Base-by-base conservation (phyloP, 2,113 vertebrate species). In the Vicugna pacos region DNA sequence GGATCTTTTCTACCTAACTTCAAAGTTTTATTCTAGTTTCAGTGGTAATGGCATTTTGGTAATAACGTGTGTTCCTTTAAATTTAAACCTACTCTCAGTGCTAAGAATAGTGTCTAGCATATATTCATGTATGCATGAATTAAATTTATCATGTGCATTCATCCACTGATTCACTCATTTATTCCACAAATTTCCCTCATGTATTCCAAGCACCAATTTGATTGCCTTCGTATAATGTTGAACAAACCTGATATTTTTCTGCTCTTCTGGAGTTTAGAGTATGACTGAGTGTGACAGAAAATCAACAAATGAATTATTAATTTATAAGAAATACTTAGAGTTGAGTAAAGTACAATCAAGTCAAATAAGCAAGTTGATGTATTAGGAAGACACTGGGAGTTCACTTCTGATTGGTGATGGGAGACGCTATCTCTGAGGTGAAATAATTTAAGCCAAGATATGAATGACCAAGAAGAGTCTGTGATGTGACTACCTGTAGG, bases 301-400 rank as follows among this genome's bases (percentile, higher is more conserved):
- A 86, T 48, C 67, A 75, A 86, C 26, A 52, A 65, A 58, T 89
- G 12, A 72, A 30, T 93, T 64, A 65, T 85, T 64, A 77, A 89
- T 86, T 52, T 77, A 65, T 62, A 92, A 92, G 12, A 93, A 81
- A 65, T 93, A 7, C 62, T 77, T 83, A 87, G 30, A 46, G 5
- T 60, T 26, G 28, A 60, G 76, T 30, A 64, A 93, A 86, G 30
- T 10, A 38, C 12, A 64, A 16, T 75, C 11, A 92, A 67, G 3
- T 35, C 10, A 83, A 54, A 9, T 1, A 12, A 76, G 17, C 11
- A 89, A 38, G 2, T 38, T 67, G 38, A 38, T 28, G 6, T 32
- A 42, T 35, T 22, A 91, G 10, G 50, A 26, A 48, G 17, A 48
- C 11, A 5, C 4, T 54, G 14, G 22, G 30, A 70, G 12, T 60